Evolutionary conservation across 2,113 vertebrate species (phyloP).

Genomic region (Callopanchax toddi): DNA sequence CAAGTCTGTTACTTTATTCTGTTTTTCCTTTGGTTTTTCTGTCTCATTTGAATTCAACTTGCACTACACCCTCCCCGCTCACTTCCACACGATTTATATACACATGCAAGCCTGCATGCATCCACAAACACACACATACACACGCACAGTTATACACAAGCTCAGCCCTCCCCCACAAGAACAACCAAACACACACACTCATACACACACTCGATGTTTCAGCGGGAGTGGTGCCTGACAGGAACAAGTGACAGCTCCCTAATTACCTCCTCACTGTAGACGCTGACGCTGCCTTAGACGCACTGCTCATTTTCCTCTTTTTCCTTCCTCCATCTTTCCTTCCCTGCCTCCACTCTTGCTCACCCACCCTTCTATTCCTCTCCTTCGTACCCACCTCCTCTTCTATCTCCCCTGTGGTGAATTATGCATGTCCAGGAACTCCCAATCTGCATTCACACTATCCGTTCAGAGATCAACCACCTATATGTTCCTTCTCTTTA

Average conservation of each 20-base stretch:
- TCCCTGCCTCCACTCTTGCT: conserved; percentile 36
- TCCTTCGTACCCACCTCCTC: conserved; percentile 69
- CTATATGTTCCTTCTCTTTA: conserved; percentile 57
- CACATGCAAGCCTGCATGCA: conserved; percentile 65
- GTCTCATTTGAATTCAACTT: conserved; percentile 82
- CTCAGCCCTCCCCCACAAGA: conserved; percentile 64
- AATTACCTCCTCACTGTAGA: conserved; percentile 98
- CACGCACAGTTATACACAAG: conserved; percentile 28
- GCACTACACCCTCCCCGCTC: conserved; percentile 56
- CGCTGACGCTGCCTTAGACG: conserved; percentile 93
- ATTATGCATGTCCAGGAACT: conserved; percentile 80
- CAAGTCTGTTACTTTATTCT: conserved; percentile 65
- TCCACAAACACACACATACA: conserved; percentile 56
- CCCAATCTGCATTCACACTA: conserved; percentile 77
- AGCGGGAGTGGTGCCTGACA: conserved; percentile 95
- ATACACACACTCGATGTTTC: conserved; percentile 78
- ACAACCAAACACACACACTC: conserved; percentile 51
- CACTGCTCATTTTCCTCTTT: conserved; percentile 94
- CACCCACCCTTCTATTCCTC: conserved; percentile 61
- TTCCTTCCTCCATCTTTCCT: conserved; percentile 70
- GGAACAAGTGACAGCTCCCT: conserved; percentile 98
- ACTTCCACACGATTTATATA: conserved; percentile 68
- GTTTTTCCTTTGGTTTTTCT: conserved; percentile 67
- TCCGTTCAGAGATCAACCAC: conserved; percentile 66
- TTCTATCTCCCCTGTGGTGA: conserved; percentile 74